Evolutionary conservation across 2,113 vertebrate species (phyloP).

Genomic region (Amphilophus citrinellus): DNA sequence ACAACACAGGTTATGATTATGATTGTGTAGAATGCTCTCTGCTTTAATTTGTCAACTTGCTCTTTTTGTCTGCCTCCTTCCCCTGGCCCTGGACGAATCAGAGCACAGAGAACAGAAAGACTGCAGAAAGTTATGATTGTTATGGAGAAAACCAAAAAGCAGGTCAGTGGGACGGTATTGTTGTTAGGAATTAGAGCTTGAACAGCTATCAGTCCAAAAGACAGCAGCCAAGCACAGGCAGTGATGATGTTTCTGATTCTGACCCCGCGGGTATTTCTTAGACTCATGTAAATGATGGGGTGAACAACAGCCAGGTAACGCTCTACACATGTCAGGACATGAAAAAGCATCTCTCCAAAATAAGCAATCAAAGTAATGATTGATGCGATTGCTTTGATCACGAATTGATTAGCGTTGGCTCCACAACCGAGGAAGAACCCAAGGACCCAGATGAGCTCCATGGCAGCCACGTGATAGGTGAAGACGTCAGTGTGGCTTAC

Average conservation of each 20-base stretch:
- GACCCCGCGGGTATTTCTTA: background rate
- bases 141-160: rapidly evolving
- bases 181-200: rapidly evolving
- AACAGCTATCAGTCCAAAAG: background rate
- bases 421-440: rapidly evolving
- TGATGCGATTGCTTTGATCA: rapidly evolving
- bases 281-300: slow-evolving; percentile 32
- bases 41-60: slow-evolving; percentile 9
- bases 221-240: slow-evolving; percentile 23
- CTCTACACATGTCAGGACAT: slow-evolving; percentile 37
- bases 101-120: slow-evolving; percentile 11
- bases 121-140: background rate
- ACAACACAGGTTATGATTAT: slow-evolving; percentile 10
- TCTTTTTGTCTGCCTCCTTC: background rate
- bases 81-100: slow-evolving; percentile 32
- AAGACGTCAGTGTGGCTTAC: slow-evolving; percentile 20
- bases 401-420: rapidly evolving
- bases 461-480: slow-evolving; percentile 10
- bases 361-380: rapidly evolving
- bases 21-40: slow-evolving; percentile 32
- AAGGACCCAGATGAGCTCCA: background rate
- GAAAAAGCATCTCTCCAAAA: background rate
- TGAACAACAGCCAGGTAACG: slow-evolving; percentile 50
- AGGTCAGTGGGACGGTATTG: rapidly evolving
- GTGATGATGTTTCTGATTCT: slow-evolving; percentile 17